Conservation (phyloP, 2,797 vertebrate species). For the Orientallactaga sibirica region DNA sequence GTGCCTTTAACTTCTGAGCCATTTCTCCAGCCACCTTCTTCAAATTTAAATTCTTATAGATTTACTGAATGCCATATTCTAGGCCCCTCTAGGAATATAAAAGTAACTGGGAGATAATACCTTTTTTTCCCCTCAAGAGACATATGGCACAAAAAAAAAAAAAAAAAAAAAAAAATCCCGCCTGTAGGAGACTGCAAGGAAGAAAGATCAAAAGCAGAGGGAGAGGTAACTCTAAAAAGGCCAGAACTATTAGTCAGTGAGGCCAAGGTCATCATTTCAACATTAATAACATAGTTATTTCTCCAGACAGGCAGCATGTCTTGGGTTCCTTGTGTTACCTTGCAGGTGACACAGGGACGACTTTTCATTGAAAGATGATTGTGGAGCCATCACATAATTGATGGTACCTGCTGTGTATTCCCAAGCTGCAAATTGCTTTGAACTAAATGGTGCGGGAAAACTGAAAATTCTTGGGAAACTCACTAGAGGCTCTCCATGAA, state of each 20-base stretch:
- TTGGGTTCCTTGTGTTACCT: neutral
- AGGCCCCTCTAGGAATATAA: neutral
- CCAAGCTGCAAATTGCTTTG: neutral
- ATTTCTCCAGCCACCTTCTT: no score
- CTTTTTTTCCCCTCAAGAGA: neutral
- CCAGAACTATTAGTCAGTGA: neutral
- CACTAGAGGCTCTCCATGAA: conserved; percentile 61
- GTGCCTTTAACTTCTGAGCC: no score
- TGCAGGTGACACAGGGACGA: neutral
- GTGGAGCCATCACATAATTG: neutral
- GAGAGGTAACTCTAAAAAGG: neutral
- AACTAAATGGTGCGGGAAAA: conserved; percentile 49
- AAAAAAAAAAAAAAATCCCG: neutral
- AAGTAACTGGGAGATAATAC: neutral
- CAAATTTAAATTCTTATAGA: neutral
- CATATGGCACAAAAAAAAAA: neutral
- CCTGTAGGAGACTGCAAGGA: accelerated
- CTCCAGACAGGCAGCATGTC: neutral
- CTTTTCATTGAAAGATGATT: conserved; percentile 24
- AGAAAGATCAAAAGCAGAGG: neutral
- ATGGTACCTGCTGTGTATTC: neutral
- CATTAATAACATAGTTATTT: neutral
- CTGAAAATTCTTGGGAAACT: conserved; percentile 69
- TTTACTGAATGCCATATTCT: neutral
- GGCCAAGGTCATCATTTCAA: no score